phyloP scores from a whole-genome alignment of 1,140 invertebrate genomes.

The Aphelinus atriplicis region DNA sequence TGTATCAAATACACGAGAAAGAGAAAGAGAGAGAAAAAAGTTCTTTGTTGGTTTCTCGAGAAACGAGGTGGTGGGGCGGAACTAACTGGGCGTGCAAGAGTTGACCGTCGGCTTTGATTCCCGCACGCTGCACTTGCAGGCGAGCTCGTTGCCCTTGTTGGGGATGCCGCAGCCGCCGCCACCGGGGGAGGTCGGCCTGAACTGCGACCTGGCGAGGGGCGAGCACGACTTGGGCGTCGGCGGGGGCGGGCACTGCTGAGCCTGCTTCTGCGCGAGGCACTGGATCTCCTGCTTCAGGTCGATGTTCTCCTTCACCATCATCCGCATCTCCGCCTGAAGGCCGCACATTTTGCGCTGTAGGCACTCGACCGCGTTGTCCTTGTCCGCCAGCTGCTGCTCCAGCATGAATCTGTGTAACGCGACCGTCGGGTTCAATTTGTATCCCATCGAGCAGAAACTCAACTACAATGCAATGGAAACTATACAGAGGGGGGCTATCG shows the following conservation, averaged over 20 bases:
- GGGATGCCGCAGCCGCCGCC: not conserved
- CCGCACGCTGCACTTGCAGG: slow-evolving; percentile 41
- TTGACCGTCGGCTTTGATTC: not conserved
- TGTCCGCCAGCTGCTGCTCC: slow-evolving; percentile 64
- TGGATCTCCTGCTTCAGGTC: slow-evolving; percentile 50
- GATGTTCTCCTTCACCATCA: slow-evolving; percentile 56
- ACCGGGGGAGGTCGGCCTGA: too few relatives aligned
- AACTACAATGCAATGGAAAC: too few relatives aligned
- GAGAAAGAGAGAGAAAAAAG: too few relatives aligned
- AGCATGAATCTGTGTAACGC: slow-evolving; percentile 43
- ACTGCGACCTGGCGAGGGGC: not conserved
- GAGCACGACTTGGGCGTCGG: slow-evolving; percentile 28
- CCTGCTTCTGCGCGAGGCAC: slow-evolving; percentile 46
- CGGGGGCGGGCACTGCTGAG: slow-evolving; percentile 28
- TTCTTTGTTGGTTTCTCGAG: too few relatives aligned
- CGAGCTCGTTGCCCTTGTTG: slow-evolving; percentile 36
- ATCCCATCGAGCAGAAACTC: too few relatives aligned
- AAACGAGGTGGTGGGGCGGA: too few relatives aligned
- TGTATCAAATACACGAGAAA: too few relatives aligned
- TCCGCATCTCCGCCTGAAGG: slow-evolving; percentile 63
- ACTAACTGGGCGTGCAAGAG: not conserved
- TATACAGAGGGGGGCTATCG: too few relatives aligned
- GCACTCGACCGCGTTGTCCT: slow-evolving; percentile 63
- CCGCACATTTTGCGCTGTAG: slow-evolving; percentile 63
- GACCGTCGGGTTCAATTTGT: too few relatives aligned